Base-by-base conservation (phyloP, 2,113 vertebrate genomes). In the Myrmecobius fasciatus region DNA sequence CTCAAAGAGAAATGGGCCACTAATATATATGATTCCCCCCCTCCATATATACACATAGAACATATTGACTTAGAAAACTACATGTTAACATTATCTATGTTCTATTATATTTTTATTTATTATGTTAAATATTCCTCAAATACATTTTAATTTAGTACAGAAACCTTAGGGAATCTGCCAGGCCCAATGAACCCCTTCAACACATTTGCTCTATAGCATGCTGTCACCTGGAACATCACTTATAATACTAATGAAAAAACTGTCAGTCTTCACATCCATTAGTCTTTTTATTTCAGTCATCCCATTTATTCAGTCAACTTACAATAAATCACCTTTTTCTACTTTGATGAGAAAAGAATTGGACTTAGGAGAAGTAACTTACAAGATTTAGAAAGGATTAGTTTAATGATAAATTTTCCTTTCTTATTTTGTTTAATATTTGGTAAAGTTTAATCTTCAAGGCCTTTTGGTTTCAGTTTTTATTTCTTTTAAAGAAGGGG, bases 311-410 rank as follows among this genome's bases (percentile, higher is more conserved):
- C 49, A 96, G 60, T 12, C 46, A 96, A 43, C 90, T 95, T 92
- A 89, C 97, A 97, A n/a, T n/a, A n/a, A n/a, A 96, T 93, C 56
- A 56, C 0, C 36, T 48, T 94, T 95, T 93, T 91, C 91, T 94
- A 46, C 56, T 96, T 94, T 95, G 20, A 94, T 98, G 93, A 97
- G 46, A 96, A 8, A 94, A 92, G 52, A 96, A 95, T 92, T 93
- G 92, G 56, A 83, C 91, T 97, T 92, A 67, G 93, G 92, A 97
- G 89, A 67, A 93, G 92, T 89, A 67, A 60, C n/a, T 96, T 96
- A 53, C 54, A 47, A 49, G 91, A 89, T 49, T 97, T 54, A 92
- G 92, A 96, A 93, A n/a, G 90, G 43, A 97, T 95, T 90, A 96
- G 90, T 0, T 0, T 22, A 94, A 94, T 31, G 36, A 92, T 56